phyloP scores from a whole-genome alignment of 2,113 vertebrate species.

The Neotragus pygmaeus region DNA sequence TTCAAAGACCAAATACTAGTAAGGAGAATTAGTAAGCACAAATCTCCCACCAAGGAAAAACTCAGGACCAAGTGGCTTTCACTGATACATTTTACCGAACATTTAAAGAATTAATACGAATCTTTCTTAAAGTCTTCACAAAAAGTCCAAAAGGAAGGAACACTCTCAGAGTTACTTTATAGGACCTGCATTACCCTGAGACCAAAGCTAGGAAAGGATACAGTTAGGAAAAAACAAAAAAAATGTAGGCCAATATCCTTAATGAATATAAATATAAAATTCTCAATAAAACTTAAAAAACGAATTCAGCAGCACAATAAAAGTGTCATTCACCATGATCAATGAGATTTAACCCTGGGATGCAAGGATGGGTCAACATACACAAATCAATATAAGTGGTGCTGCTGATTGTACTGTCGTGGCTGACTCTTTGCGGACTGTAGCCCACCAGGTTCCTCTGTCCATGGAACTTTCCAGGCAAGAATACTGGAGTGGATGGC shows the following conservation, averaged over 20 bases:
- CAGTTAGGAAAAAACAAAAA: not conserved
- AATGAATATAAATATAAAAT: not conserved
- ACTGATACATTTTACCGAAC: not conserved
- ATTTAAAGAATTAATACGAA: not conserved
- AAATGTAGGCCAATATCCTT: not conserved
- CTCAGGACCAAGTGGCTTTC: not conserved
- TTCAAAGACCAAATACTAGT: not conserved
- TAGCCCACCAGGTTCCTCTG: too few relatives aligned
- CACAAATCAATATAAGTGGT: not conserved
- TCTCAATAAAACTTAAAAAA: not conserved
- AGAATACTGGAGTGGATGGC: too few relatives aligned
- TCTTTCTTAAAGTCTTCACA: not conserved
- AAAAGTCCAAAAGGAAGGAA: not conserved
- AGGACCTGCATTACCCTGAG: not conserved
- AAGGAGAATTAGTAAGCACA: not conserved
- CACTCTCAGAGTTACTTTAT: not conserved
- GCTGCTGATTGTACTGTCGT: not conserved
- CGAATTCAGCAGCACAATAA: not conserved
- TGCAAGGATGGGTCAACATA: not conserved
- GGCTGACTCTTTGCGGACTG: accelerated
- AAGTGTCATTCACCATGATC: not conserved
- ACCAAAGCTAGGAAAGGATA: not conserved
- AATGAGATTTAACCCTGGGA: not conserved
- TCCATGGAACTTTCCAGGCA: too few relatives aligned
- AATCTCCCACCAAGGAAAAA: not conserved